Conservation (phyloP, 2,113 vertebrate species). For the Numenius arquata region DNA sequence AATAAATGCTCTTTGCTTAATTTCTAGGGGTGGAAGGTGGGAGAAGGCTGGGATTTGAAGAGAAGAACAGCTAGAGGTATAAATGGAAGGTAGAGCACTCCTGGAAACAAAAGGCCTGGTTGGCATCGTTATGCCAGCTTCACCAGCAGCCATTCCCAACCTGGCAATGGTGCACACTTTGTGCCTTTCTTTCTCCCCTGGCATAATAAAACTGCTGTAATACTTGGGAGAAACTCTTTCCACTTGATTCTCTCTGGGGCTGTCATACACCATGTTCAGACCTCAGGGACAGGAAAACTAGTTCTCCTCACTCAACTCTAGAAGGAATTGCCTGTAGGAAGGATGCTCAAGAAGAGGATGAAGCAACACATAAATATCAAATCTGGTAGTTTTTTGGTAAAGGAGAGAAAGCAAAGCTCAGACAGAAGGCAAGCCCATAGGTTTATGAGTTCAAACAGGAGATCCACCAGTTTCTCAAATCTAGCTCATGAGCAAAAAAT, state of each 20-base stretch:
- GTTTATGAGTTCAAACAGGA: background rate
- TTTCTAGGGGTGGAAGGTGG: conserved; percentile 32
- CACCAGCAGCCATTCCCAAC: conserved; percentile 5
- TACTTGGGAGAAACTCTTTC: background rate
- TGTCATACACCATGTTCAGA: background rate
- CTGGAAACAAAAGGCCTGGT: background rate
- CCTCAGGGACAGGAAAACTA: background rate
- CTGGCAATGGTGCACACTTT: background rate
- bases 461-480: background rate
- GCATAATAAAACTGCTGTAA: background rate
- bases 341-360: background rate
- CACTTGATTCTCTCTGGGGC: background rate
- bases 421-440: background rate
- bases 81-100: background rate
- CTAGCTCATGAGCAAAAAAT: background rate
- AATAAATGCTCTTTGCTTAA: conserved; percentile 8
- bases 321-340: background rate
- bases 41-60: background rate
- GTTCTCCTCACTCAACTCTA: background rate
- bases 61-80: background rate
- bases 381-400: background rate
- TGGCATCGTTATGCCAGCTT: background rate
- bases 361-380: background rate
- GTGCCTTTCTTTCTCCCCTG: background rate
- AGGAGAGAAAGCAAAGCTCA: background rate